These are phyloP conservation scores for Trididemnum clinides DNA, from an alignment of 23 tunicate genomes.

Conservation along the genomic window DNA sequence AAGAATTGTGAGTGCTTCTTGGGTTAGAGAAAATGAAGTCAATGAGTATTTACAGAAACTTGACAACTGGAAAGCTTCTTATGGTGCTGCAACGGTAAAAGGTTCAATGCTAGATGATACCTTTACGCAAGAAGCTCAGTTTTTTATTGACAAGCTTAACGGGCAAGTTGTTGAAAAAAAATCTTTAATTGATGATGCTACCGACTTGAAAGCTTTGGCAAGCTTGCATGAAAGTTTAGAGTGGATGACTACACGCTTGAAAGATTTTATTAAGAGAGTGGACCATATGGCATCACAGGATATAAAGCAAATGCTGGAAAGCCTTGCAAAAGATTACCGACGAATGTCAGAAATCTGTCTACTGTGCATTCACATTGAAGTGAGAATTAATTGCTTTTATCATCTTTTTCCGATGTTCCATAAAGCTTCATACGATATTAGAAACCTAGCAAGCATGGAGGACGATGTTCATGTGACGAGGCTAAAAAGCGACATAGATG, in stretches of 20 bases:
- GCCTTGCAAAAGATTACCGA: conserved; percentile 55
- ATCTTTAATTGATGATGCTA: conserved; percentile 52
- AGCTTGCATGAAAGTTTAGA: conserved; percentile 95
- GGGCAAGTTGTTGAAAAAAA: conserved; percentile 10
- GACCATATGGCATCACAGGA: conserved; percentile 54
- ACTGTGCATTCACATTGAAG: conserved; percentile 83
- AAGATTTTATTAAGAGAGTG: conserved; percentile 39
- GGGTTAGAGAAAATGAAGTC: conserved; percentile 66
- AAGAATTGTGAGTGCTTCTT: conserved; percentile 69
- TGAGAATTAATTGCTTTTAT: conserved; percentile 66
- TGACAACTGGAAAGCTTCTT: conserved; percentile 73
- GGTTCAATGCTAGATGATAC: conserved; percentile 5
- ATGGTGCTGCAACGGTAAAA: neutral
- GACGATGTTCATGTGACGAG: conserved; percentile 64
- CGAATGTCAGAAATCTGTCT: conserved; percentile 78
- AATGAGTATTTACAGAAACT: conserved; percentile 37
- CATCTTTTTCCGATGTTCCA: conserved; percentile 67
- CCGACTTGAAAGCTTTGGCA: conserved; percentile 76
- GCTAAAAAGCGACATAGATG: conserved; percentile 38
- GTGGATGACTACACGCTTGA: conserved; percentile 79
- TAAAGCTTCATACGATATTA: conserved; percentile 62
- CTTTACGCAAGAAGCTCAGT: conserved; percentile 60
- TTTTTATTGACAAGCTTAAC: conserved; percentile 51
- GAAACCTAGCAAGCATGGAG: conserved; percentile 82
- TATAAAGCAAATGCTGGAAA: conserved; percentile 52